A percentile compares a stretch with the other conserved stretches of the same genome.
Evolutionary conservation across 2,888 invertebrate species (phyloP).

Genomic region (Gari tellinella): DNA sequence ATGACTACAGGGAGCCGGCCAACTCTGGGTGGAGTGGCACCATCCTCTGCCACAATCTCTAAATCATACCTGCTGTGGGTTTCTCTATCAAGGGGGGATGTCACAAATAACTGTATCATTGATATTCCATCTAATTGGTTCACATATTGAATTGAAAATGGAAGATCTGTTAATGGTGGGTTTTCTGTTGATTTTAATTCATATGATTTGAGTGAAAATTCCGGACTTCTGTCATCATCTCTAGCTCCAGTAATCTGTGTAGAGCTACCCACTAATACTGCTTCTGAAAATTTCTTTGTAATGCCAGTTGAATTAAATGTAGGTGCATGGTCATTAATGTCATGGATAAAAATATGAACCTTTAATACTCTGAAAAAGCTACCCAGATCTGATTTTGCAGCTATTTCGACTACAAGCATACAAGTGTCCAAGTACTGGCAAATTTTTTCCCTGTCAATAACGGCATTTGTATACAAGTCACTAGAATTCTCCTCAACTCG

Average conservation of each 20-base stretch:
- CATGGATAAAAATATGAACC: conserved; percentile 68
- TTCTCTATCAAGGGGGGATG: conserved; percentile 68
- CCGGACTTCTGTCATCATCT: conserved; percentile 64
- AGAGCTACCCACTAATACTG: conserved; percentile 59
- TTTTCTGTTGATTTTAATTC: conserved; percentile 47
- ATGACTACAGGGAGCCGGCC: conserved; percentile 60
- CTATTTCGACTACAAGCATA: conserved; percentile 51
- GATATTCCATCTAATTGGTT: conserved; percentile 69
- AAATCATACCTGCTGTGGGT: conserved; percentile 61
- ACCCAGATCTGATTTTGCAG: conserved; percentile 62
- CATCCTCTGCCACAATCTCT: conserved; percentile 69
- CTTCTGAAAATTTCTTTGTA: conserved; percentile 59
- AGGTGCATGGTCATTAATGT: conserved; percentile 76
- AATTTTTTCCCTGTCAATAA: conserved; percentile 63
- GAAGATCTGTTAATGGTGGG: conserved; percentile 23
- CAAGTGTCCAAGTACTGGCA: conserved; percentile 62
- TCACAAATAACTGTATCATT: conserved; percentile 63
- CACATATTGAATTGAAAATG: conserved; percentile 64
- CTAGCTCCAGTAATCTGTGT: conserved; percentile 63
- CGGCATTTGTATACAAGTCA: conserved; percentile 53
- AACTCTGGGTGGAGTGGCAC: conserved; percentile 58
- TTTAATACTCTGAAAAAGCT: conserved; percentile 71
- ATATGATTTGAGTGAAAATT: conserved; percentile 63
- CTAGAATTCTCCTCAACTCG: conserved; percentile 57
- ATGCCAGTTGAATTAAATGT: conserved; percentile 58